phyloP scores from a whole-genome alignment of 2,888 invertebrate species.

The Drosophila flavopinicola region DNA sequence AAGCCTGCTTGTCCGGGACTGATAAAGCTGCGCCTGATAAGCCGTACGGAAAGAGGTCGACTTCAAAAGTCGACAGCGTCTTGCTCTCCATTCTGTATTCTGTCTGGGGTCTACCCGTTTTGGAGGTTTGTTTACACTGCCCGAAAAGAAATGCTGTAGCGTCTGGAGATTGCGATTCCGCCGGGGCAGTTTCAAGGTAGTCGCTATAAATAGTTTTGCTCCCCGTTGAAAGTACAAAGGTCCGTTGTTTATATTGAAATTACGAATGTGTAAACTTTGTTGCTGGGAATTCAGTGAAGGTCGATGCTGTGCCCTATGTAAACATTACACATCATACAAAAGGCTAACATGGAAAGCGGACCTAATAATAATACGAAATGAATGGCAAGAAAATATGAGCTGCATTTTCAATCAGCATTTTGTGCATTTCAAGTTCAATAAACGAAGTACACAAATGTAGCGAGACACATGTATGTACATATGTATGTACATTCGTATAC shows the following conservation, averaged over 20 bases:
- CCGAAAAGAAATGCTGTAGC: conserved; percentile 17
- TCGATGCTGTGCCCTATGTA: conserved; percentile 1
- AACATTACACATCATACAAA: background rate
- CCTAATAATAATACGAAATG: conserved; percentile 3
- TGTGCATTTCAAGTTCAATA: conserved; percentile 72
- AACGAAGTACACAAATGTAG: conserved; percentile 33
- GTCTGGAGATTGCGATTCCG: conserved; percentile 35
- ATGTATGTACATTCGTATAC: conserved; percentile 10
- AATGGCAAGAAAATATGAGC: conserved; percentile 23
- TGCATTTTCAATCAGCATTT: conserved; percentile 47
- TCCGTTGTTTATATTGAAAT: conserved; percentile 28
- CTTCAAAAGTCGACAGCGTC: conserved; percentile 12
- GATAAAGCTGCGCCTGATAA: conserved; percentile 56
- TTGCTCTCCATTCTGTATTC: conserved; percentile 4
- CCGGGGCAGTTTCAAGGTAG: conserved; percentile 34
- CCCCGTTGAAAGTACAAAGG: conserved; percentile 32
- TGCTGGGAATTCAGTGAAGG: conserved; percentile 10
- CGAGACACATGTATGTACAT: conserved; percentile 7
- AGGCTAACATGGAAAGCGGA: background rate
- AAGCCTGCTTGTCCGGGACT: conserved; percentile 30
- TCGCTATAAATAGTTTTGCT: conserved; percentile 48
- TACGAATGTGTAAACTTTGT: conserved; percentile 15
- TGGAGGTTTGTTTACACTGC: conserved; percentile 69
- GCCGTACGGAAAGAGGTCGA: conserved; percentile 42
- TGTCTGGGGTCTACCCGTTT: conserved; percentile 23